Evolutionary conservation across 1,140 invertebrate genomes (phyloP), one percentile per base, ranked within the genome.

Genomic region (Microplitis mediator): DNA sequence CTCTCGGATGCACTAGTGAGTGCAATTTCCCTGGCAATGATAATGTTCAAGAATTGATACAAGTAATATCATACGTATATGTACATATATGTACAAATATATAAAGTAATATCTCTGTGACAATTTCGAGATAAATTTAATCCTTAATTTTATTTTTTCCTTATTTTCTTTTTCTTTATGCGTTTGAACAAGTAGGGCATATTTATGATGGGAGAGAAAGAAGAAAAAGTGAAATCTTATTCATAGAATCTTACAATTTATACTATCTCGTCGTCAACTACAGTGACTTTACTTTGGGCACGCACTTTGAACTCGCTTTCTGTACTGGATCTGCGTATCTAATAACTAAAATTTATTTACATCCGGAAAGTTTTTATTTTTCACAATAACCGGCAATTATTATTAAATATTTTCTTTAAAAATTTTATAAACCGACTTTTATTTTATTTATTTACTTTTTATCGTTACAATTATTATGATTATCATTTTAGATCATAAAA

Each of bases 271-370:
- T 62, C 13, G 60, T 11, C 16, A 32, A 32, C 32, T 67, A 31
- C 50, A 50, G 50, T 4, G 50, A 52, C 51, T 34, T 13, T 54
- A 11, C 14, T 62, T 67, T 31, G 32, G 32, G 36, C 9, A 67
- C 45, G 50, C 65, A 67, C 65, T 67, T 67, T 67, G 65, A 67
- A 67, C 50, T 67, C 65, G 65, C 65, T 67, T 67, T 67, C 65
- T 14, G 50, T 36, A 62, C 60, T n/a, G 35, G 36, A 62, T n/a
- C n/a, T 62, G 32, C 32, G 60, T 62, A 62, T 67, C 50, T 50
- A 56, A 67, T 67, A 54, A 23, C 23, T 58, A 0, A 16, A 67
- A 13, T 50, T 67, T 67, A n/a, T 0, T 32, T 6, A 67, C 31
- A 67, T 67, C 65, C 50, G 65, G 65, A 50, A 67, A 67, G 35